These are phyloP conservation scores for Psilopogon haemacephalus DNA, from an alignment of 2,113 vertebrate genomes.

Conservation along the genomic window DNA sequence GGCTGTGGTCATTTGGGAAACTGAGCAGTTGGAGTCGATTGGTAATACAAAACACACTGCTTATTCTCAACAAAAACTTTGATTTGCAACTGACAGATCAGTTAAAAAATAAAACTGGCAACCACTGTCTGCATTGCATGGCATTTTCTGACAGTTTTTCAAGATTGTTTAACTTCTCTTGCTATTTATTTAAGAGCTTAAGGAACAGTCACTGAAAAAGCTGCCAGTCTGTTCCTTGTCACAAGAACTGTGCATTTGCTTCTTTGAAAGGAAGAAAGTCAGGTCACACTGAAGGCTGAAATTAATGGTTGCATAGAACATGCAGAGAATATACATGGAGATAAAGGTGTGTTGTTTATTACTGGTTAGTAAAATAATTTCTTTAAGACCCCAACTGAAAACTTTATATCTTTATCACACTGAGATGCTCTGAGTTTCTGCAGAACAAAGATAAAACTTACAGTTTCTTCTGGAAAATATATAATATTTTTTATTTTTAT, in stretches of 20 bases:
- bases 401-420: not conserved
- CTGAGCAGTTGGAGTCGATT: not conserved
- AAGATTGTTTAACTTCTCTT: conserved; percentile 24
- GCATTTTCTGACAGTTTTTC: conserved; percentile 29
- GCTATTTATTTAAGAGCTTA: not conserved
- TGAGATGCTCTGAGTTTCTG: not conserved
- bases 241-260: not conserved
- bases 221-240: not conserved
- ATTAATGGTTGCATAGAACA: not conserved
- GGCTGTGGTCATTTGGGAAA: not conserved
- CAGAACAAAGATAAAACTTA: not conserved
- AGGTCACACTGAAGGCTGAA: not conserved
- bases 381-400: not conserved
- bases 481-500: not conserved
- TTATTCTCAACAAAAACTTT: not conserved
- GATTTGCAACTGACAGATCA: not conserved
- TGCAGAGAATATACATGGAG: not conserved
- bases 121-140: not conserved
- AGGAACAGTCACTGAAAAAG: not conserved
- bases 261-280: not conserved
- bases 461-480: not conserved
- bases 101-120: conserved; percentile 39
- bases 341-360: not conserved
- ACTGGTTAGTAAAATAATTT: not conserved
- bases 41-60: not conserved